Evolutionary conservation across 2,888 invertebrate species (phyloP).

Genomic region (Folsomia manolachei): DNA sequence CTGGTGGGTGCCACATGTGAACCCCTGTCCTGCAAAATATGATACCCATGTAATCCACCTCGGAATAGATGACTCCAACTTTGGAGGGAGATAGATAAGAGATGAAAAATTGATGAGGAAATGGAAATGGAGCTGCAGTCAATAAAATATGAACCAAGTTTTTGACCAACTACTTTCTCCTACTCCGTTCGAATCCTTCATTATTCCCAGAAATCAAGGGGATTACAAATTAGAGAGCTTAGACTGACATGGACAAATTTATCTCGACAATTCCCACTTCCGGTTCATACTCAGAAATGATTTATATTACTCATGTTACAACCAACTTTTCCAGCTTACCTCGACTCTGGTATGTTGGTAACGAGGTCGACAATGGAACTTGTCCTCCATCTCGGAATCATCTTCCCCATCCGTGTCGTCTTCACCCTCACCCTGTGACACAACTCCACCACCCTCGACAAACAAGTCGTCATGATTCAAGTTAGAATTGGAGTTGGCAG

Average conservation of each 20-base stretch:
- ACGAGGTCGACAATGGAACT: conserved; percentile 68
- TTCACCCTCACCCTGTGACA: no score
- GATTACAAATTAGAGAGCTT: background rate
- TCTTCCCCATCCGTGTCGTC: conserved; percentile 43
- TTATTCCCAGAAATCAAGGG: no score
- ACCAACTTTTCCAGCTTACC: conserved; percentile 57
- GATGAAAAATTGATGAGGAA: conserved; percentile 12
- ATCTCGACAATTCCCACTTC: background rate
- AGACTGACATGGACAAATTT: no score
- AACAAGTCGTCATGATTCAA: conserved; percentile 7
- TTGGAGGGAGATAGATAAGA: conserved; percentile 3
- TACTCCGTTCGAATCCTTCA: conserved; percentile 10
- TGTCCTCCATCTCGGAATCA: conserved; percentile 44
- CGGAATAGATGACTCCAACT: background rate
- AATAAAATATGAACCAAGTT: background rate
- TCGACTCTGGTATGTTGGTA: conserved; percentile 92
- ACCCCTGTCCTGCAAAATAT: no score
- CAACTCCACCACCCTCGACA: conserved; percentile 35
- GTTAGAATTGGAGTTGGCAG: conserved; percentile 20
- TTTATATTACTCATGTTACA: background rate
- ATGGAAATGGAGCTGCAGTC: conserved; percentile 16
- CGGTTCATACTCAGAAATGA: background rate
- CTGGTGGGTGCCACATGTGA: no score
- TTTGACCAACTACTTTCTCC: background rate
- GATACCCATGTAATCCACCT: no score